Evolutionary conservation across 2,797 vertebrate species (phyloP), one percentile per base, ranked within the genome.

Genomic region (Cuniculus paca): DNA sequence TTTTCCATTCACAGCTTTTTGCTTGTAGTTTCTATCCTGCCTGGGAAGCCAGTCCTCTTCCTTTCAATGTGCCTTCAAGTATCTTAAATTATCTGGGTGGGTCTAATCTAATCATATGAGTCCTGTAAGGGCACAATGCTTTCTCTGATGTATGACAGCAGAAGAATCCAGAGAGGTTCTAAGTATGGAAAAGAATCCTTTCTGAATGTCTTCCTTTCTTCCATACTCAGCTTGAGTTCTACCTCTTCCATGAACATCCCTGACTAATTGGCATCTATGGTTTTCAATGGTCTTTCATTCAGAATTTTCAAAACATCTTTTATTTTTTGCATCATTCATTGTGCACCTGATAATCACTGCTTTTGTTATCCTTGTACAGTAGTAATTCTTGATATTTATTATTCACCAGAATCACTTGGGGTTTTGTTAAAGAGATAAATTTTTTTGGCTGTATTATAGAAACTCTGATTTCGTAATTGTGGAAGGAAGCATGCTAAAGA

Each of bases 371-470:
- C 54, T 88, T 61, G 50, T 79, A 94, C 79, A 14, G 34, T 48
- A 87, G 39, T 39, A 68, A 28, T 85, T 95, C 45, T 91, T 6
- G 22, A 70, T 52, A n/a, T 87, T 88, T 56, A 81, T 87, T 87
- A 68, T 26, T 75, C 42, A 95, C 81, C 60, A 77, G 58, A 81
- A 93, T 94, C 20, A 20, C 26, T 54, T 90, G 45, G 42, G 91
- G 20, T 87, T 36, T 42, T 86, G 52, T 87, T 95, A 42, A 58
- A 94, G 96, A 95, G 45, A 68, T 1, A 79, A 8, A 93, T 70
- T 85, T 82, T 17, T 54, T 19, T 89, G 70, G 24, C 7, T 87
- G 22, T 42, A 22, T 10, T 80, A 52, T 94, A 80, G 42, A 81
- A 58, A 82, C 50, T 81, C 26, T 52, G 78, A 94, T 65, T 96